These are phyloP conservation scores for Blera fallax DNA, from an alignment of 2,888 invertebrate genomes.

Conservation along the genomic window DNA sequence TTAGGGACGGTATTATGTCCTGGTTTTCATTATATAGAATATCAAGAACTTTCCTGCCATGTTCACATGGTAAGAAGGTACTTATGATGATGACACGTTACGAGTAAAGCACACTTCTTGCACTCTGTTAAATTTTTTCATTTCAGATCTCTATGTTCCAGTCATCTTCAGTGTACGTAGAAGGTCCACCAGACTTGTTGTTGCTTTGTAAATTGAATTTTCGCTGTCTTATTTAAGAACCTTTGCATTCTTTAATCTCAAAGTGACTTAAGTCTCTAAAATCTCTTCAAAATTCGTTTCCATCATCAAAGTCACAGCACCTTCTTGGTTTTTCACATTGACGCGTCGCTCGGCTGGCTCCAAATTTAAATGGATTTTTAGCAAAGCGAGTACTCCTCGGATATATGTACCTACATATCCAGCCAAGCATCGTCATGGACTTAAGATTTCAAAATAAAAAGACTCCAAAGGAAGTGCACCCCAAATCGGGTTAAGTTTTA, in stretches of 20 bases:
- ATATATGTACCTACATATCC: conserved; percentile 17
- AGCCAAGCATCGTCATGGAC: conserved; percentile 24
- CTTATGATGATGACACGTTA: too few species aligned
- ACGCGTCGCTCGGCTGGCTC: conserved; percentile 25
- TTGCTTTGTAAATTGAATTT: background rate
- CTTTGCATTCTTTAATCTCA: background rate
- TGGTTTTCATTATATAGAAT: too few species aligned
- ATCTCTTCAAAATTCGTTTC: background rate
- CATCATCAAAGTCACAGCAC: background rate
- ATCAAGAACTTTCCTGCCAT: too few species aligned
- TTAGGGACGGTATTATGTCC: too few species aligned
- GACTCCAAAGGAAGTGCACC: conserved; percentile 23
- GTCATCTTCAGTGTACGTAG: too few species aligned
- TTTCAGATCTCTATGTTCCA: too few species aligned
- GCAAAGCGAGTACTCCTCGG: background rate
- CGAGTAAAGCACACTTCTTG: too few species aligned
- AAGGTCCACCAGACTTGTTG: too few species aligned
- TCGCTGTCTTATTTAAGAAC: background rate
- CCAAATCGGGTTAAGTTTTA: conserved; percentile 55
- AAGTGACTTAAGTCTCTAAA: background rate
- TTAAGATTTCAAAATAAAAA: conserved; percentile 23
- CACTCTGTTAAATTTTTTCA: too few species aligned
- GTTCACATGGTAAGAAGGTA: too few species aligned
- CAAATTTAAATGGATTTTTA: conserved; percentile 50
- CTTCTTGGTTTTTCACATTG: background rate